Percentiles rank a stretch among this genome's conserved stretches.
Conservation (phyloP, 2,797 vertebrate species). For the Gymnothorax reevesii region DNA sequence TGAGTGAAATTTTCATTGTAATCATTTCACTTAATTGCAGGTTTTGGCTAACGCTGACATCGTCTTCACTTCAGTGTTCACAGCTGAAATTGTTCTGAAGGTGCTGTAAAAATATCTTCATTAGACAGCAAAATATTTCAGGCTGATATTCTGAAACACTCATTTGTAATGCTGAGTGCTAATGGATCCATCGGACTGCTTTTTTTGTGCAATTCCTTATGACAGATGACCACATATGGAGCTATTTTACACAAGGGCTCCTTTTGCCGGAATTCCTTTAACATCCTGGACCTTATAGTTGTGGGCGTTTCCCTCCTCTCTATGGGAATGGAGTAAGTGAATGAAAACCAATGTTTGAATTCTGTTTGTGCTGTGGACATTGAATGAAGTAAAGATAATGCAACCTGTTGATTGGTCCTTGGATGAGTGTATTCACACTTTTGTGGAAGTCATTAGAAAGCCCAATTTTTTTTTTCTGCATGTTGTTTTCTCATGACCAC, state of each 20-base stretch:
- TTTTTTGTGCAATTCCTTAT: conserved; percentile 15
- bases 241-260: conserved; percentile 95
- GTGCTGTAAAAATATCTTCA: conserved; percentile 58
- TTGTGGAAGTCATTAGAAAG: neutral
- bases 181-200: neutral
- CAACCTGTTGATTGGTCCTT: neutral
- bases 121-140: neutral
- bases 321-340: conserved; percentile 86
- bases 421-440: neutral
- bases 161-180: neutral
- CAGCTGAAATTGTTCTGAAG: conserved; percentile 91
- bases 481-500: neutral
- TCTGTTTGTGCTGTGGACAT: neutral
- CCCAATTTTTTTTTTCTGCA: neutral
- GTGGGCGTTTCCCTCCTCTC: conserved; percentile 95
- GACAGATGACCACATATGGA: conserved; percentile 92
- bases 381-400: neutral
- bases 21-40: conserved; percentile 56
- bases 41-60: conserved; percentile 86
- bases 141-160: neutral
- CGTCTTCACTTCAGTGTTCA: conserved; percentile 91
- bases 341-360: neutral
- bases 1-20: neutral
- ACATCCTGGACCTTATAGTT: conserved; percentile 93
- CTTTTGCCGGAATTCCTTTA: conserved; percentile 97